These are phyloP conservation scores for Notodonta dromedarius DNA, from an alignment of 2,888 invertebrate genomes.

Conservation along the genomic window DNA sequence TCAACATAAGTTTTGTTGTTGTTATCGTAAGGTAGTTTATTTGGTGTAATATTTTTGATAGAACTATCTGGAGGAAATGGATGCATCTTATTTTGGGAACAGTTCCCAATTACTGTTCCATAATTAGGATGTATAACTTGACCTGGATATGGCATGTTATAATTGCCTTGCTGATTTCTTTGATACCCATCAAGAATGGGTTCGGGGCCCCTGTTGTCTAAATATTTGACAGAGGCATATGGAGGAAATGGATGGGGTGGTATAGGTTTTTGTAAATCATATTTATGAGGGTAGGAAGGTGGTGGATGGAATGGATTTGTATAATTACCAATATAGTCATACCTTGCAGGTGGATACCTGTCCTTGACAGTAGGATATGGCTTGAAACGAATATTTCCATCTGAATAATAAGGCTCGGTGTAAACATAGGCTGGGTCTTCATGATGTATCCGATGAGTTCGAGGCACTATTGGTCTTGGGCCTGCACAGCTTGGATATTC, in stretches of 20 bases:
- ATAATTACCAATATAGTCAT: slow-evolving; percentile 76
- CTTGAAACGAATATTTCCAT: slow-evolving; percentile 69
- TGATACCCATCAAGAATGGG: slow-evolving; percentile 68
- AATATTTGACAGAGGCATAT: slow-evolving; percentile 69
- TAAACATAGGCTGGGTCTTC: slow-evolving; percentile 67
- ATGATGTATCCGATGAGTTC: slow-evolving; percentile 59
- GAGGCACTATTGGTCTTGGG: slow-evolving; percentile 59
- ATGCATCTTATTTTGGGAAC: slow-evolving; percentile 66
- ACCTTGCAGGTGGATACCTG: slow-evolving; percentile 71
- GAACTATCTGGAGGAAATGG: slow-evolving; percentile 60
- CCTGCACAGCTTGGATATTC: slow-evolving; percentile 68
- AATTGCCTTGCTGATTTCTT: slow-evolving; percentile 65
- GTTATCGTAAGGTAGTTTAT: slow-evolving; percentile 67
- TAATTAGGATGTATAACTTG: slow-evolving; percentile 68
- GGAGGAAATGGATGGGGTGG: slow-evolving; percentile 63
- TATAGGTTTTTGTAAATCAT: slow-evolving; percentile 68
- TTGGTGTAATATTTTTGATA: slow-evolving; percentile 54
- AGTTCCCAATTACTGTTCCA: slow-evolving; percentile 61
- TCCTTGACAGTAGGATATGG: slow-evolving; percentile 75
- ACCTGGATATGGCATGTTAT: slow-evolving; percentile 62
- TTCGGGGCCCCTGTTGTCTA: slow-evolving; percentile 68
- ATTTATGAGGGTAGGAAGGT: slow-evolving; percentile 64
- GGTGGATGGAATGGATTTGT: slow-evolving; percentile 68
- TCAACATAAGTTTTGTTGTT: slow-evolving; percentile 67
- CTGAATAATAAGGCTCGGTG: slow-evolving; percentile 67